Evolutionary conservation across 2,888 invertebrate species (phyloP).

Genomic region (Hipparchia sbordonii): DNA sequence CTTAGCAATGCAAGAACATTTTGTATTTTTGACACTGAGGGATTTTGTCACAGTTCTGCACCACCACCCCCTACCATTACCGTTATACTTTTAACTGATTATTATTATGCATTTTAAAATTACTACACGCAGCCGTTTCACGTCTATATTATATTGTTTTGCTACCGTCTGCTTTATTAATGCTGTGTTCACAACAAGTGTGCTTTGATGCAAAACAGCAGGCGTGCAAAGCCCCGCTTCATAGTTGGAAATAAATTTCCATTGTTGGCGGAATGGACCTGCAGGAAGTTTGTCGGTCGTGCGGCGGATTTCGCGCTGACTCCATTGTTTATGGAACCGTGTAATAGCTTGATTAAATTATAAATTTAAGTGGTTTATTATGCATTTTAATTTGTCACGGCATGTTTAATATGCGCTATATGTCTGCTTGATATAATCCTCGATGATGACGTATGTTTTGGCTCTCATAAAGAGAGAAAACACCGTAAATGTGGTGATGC

Average conservation of each 20-base stretch:
- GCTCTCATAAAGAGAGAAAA: no score
- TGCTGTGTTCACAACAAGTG: constrained; percentile 2
- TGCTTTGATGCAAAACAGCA: constrained; percentile 26
- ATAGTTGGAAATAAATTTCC: constrained; percentile 26
- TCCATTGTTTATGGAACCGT: constrained; percentile 23
- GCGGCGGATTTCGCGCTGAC: constrained; percentile 23
- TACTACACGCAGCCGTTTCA: no score
- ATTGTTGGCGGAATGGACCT: constrained; percentile 27
- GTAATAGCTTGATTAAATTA: constrained; percentile 24
- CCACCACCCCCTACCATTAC: no score
- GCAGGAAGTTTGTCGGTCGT: constrained; percentile 24
- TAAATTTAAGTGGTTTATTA: constrained; percentile 4
- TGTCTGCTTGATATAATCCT: background rate
- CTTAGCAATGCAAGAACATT: no score
- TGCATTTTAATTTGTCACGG: background rate
- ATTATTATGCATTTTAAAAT: no score
- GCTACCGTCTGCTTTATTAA: constrained; percentile 2
- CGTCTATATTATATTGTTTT: background rate
- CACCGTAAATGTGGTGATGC: no score
- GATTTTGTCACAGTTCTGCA: no score
- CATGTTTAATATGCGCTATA: background rate
- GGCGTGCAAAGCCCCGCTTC: constrained; percentile 15
- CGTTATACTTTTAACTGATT: no score
- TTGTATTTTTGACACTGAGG: no score
- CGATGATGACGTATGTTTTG: no score